Evolutionary conservation across 2,113 vertebrate genomes (phyloP), one percentile per base, ranked within the genome.

Genomic region (Acanthochromis polyacanthus): DNA sequence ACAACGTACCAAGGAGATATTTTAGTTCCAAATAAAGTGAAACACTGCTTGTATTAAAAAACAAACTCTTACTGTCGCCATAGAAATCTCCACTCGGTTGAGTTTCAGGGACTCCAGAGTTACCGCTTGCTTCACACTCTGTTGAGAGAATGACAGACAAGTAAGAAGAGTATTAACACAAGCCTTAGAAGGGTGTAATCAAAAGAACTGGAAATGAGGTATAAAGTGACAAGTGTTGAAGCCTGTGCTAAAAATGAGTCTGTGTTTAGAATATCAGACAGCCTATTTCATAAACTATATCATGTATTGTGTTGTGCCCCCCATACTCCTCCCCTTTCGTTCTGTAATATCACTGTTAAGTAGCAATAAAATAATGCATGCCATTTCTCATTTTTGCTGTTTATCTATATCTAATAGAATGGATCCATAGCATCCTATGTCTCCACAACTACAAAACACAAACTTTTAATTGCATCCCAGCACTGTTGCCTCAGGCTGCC

Each of bases 11-110:
- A 19, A 3, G 4, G 17, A 10, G 4, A 10, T 17, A 32, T 45
- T 32, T 59, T 40, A 52, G 16, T 46, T 71, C 1, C 20, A 23
- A 73, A 65, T 2, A 10, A 67, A 40, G 28, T 3, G 14, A 9
- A 9, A 48, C 8, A 66, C 22, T 22, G 56, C 1, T 10, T 56
- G 3, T 3, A 10, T 11, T 19, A 71, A 36, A 8, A 30, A 5
- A 30, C 22, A 0, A 75, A 17, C 40, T 87, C 97, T 97, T 96
- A 99, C 98, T 99, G 81, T 99, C 98, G 75, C 98, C 98, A 85
- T 97, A 99, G 91, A 98, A 99, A 91, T 99, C 98, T 68, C 96
- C 95, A 53, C 95, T 96, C 73, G 96, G 95, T 65, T 96, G 96
- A 3, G 94, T 91, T 80, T 99, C 98, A 62, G 96, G 89, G 84